These are phyloP conservation scores for Amblyjoppa fuscipennis DNA, from an alignment of 2,888 invertebrate species.

Conservation along the genomic window DNA sequence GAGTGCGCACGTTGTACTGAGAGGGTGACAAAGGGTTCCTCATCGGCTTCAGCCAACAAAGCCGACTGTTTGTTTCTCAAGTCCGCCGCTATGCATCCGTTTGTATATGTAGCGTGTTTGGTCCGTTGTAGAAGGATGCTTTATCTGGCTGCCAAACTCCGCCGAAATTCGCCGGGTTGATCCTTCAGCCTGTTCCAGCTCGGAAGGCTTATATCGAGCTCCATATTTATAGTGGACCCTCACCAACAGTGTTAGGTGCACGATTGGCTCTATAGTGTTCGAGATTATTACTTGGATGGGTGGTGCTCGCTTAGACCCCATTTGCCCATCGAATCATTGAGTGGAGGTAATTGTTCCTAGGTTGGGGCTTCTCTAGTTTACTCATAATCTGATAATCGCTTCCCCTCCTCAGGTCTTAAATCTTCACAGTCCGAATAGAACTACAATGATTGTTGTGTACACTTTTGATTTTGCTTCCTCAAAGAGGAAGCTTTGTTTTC, in stretches of 20 bases:
- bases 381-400: too few species aligned
- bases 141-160: conserved; percentile 18
- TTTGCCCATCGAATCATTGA: background rate
- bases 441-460: too few species aligned
- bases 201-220: background rate
- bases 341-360: background rate
- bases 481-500: too few species aligned
- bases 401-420: too few species aligned
- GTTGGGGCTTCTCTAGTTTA: too few species aligned
- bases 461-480: too few species aligned
- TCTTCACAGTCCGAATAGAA: too few species aligned
- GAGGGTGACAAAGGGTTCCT: conserved; percentile 58
- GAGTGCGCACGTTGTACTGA: conserved; percentile 62
- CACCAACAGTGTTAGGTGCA: background rate
- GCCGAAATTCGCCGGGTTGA: background rate
- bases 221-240: background rate
- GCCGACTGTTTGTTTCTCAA: conserved; percentile 48
- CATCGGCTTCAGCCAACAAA: conserved; percentile 26
- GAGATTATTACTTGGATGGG: background rate
- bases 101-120: background rate
- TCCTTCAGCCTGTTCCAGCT: background rate
- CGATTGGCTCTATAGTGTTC: too few species aligned
- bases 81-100: conserved; percentile 2
- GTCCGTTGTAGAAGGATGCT: background rate
- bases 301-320: background rate